Percentiles rank a stretch among this genome's conserved stretches.
These are phyloP conservation scores for Pelodiscus sinensis DNA, from an alignment of 2,113 vertebrate genomes.

Conservation along the genomic window DNA sequence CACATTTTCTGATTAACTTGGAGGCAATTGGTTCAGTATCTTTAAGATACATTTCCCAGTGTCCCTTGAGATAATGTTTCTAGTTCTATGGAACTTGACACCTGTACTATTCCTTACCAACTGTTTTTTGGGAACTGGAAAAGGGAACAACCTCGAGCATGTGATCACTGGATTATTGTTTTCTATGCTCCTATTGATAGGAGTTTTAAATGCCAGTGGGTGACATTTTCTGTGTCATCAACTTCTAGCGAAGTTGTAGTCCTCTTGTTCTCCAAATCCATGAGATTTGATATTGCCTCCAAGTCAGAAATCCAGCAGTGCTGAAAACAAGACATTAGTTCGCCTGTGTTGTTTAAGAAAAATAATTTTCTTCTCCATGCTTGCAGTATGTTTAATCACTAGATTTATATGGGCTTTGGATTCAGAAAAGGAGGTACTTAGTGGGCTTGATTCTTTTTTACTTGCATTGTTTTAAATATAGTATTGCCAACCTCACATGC, in stretches of 20 bases:
- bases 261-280: neutral
- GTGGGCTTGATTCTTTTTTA: neutral
- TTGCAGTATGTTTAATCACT: neutral
- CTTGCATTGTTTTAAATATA: neutral
- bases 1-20: neutral
- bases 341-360: neutral
- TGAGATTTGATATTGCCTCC: neutral
- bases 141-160: neutral
- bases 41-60: neutral
- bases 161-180: neutral
- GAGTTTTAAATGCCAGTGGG: neutral
- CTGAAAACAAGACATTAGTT: neutral
- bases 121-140: neutral
- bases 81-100: neutral
- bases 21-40: neutral
- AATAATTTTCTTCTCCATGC: neutral
- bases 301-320: neutral
- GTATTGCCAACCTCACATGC: neutral
- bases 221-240: rapidly evolving
- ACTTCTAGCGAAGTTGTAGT: neutral
- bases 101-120: neutral
- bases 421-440: neutral
- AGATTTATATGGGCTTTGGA: neutral
- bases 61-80: neutral
- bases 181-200: neutral